Evolutionary conservation across 2,888 invertebrate genomes (phyloP).

Genomic region (Tridacna gigas): DNA sequence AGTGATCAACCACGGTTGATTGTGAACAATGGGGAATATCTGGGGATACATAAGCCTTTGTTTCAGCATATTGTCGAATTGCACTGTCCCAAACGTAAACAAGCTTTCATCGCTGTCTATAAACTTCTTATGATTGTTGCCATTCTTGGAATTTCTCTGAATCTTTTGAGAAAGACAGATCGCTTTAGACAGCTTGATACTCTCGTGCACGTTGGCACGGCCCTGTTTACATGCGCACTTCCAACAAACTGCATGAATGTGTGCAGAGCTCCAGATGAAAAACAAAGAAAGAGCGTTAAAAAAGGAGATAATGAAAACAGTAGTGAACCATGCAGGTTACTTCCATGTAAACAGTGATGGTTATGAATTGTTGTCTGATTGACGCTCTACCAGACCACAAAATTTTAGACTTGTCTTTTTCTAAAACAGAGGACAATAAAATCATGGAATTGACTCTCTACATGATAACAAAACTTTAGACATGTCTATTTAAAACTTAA

Average conservation of each 20-base stretch:
- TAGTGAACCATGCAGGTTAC: no score
- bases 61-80: conserved; percentile 57
- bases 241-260: conserved; percentile 59
- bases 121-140: conserved; percentile 53
- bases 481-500: no score
- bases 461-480: no score
- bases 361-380: no score
- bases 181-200: conserved; percentile 52
- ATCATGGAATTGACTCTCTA: no score
- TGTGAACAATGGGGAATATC: neutral
- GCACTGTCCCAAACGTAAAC: conserved; percentile 55
- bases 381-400: no score
- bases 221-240: conserved; percentile 63
- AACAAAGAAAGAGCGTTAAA: no score
- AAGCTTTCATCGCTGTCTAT: conserved; percentile 53
- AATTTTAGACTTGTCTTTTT: no score
- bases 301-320: no score
- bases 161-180: conserved; percentile 56
- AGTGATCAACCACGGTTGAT: neutral
- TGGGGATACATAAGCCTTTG: conserved; percentile 29
- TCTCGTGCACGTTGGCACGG: conserved; percentile 63
- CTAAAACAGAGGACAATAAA: no score
- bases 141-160: conserved; percentile 53
- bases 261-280: conserved; percentile 26
- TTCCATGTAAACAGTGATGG: no score